phyloP scores from a whole-genome alignment of 2,113 vertebrate genomes.

The Desmodus rotundus region DNA sequence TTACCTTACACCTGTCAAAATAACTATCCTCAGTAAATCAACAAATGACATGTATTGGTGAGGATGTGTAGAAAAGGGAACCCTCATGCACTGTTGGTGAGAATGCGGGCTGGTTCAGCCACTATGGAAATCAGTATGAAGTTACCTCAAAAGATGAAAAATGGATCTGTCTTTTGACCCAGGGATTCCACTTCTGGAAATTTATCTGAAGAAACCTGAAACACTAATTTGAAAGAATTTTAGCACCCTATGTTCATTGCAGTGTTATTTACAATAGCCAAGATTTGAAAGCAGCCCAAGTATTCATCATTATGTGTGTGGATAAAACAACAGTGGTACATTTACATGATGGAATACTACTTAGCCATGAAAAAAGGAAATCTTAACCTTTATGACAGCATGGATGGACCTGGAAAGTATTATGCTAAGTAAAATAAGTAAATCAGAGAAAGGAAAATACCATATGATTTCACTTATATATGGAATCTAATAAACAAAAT shows the following conservation, averaged over 20 bases:
- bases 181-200: too few relatives aligned
- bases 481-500: background rate
- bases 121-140: too few relatives aligned
- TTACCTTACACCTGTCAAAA: background rate
- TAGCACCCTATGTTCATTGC: background rate
- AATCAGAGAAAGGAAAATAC: background rate
- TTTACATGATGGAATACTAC: background rate
- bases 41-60: background rate
- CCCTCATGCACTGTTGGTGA: background rate
- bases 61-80: background rate
- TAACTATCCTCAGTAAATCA: background rate
- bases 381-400: background rate
- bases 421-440: background rate
- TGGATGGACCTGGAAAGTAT: background rate
- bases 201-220: background rate
- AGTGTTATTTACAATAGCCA: background rate
- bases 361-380: background rate
- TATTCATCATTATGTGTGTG: too few relatives aligned
- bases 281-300: background rate
- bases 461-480: background rate
- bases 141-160: too few relatives aligned
- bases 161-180: too few relatives aligned
- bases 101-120: too few relatives aligned
- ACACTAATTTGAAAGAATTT: background rate
- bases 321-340: too few relatives aligned